Conservation (phyloP, 2,113 vertebrate species). For the Xyrauchen texanus region DNA sequence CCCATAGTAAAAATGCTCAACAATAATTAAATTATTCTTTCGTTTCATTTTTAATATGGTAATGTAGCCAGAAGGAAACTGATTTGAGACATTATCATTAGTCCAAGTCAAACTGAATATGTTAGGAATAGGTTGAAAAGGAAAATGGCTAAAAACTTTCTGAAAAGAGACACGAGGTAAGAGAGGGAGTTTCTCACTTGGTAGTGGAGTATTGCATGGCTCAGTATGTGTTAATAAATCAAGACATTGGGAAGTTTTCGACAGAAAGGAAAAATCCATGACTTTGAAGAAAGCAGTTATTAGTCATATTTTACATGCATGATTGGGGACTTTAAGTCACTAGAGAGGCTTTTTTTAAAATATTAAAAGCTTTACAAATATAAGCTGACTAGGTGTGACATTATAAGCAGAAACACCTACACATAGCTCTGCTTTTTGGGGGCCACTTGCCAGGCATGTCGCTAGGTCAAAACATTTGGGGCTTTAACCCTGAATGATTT, state of each 20-base stretch:
- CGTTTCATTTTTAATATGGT: neutral
- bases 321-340: constrained; percentile 43
- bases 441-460: neutral
- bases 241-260: constrained; percentile 15
- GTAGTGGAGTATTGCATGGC: neutral
- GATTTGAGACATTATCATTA: neutral
- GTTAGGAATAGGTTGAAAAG: neutral
- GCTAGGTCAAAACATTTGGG: too few species aligned
- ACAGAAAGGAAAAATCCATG: constrained; percentile 39
- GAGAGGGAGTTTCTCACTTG: neutral
- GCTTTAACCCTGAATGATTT: too few species aligned
- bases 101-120: constrained; percentile 6
- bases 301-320: constrained; percentile 47
- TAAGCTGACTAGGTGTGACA: constrained; percentile 47
- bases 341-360: constrained; percentile 26
- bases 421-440: neutral
- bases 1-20: neutral
- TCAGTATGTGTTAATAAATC: constrained; percentile 17
- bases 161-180: too few species aligned
- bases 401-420: constrained; percentile 38
- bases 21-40: neutral
- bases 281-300: constrained; percentile 38
- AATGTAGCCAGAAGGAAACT: neutral
- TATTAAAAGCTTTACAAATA: constrained; percentile 41
- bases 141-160: neutral